Evolutionary conservation across 2,888 invertebrate genomes (phyloP).

Genomic region (Pandemis cinnamomeana): DNA sequence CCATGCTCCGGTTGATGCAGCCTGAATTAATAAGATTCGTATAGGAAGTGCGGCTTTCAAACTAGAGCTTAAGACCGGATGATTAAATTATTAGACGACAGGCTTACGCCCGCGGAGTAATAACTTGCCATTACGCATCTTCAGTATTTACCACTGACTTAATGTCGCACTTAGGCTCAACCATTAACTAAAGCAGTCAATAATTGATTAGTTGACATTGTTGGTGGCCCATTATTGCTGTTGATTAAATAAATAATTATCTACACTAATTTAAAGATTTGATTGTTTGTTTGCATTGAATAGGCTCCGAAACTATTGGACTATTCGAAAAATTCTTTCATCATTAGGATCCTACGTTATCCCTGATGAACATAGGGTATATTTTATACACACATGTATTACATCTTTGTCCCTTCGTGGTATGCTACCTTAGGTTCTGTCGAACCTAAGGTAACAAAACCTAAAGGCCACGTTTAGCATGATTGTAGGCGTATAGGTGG

Average conservation of each 20-base stretch:
- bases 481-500: no score
- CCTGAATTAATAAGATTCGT: conserved; percentile 50
- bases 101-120: not conserved
- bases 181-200: not conserved
- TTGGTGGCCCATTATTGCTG: not conserved
- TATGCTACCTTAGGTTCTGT: no score
- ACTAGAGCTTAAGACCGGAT: conserved; percentile 32
- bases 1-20: conserved; percentile 40
- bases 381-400: no score
- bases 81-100: conserved; percentile 25
- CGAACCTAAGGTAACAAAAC: no score
- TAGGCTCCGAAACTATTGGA: no score
- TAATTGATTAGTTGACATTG: not conserved
- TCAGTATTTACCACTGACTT: not conserved
- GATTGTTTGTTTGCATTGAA: no score
- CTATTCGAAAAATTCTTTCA: no score
- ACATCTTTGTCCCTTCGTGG: no score
- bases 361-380: no score
- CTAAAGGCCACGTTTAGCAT: no score
- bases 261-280: no score
- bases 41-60: conserved; percentile 45
- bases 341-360: no score
- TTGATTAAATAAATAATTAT: not conserved
- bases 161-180: not conserved
- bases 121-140: not conserved